Base-by-base conservation (phyloP, 2,113 vertebrate genomes). In the Megaleporinus macrocephalus region DNA sequence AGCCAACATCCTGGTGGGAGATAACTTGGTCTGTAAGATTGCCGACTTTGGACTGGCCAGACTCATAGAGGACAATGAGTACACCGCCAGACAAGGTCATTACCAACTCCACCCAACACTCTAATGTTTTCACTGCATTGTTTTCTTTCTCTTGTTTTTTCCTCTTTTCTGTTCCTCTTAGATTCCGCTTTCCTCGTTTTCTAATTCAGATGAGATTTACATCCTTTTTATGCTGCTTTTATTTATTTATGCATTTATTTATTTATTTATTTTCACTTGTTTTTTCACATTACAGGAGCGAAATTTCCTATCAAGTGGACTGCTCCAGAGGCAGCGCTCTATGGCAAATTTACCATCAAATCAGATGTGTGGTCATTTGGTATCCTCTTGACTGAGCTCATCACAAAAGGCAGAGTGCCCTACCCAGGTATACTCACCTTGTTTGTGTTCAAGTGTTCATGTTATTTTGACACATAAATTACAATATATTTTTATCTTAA, bases 301-400 rank as follows among this genome's bases (percentile, higher is more conserved):
- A 99, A 99, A 91, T 99, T 99, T 85, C 98, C 98, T 76, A 99
- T 99, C 90, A 99, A 99, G 90, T 99, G 98, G 98, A 99, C 98
- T 0, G 97, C 98, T 33, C 98, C 98, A 0, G 98, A 99, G 90
- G 98, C 98, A 0, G 98, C 97, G 0, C 94, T 99, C 33, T 99
- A 94, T 2, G 96, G 97, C 77, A 96, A 89, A 87, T 99, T 99
- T 88, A 98, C 97, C 92, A 97, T 99, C 93, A 99, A 99, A 88
- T 99, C 97, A 0, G 98, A 99, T 0, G 97, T 99, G 55, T 99
- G 98, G 98, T 99, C 98, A 84, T 99, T 98, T 1, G 97, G 98
- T 82, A 97, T 98, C 90, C 93, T 99, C 26, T 92, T 99, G 76
- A 99, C 96, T 0, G 98, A 99, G 89, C 95, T 99, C 83, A 96